phyloP scores from a whole-genome alignment of 1,140 invertebrate genomes.

The Drosophila mojavensis region DNA sequence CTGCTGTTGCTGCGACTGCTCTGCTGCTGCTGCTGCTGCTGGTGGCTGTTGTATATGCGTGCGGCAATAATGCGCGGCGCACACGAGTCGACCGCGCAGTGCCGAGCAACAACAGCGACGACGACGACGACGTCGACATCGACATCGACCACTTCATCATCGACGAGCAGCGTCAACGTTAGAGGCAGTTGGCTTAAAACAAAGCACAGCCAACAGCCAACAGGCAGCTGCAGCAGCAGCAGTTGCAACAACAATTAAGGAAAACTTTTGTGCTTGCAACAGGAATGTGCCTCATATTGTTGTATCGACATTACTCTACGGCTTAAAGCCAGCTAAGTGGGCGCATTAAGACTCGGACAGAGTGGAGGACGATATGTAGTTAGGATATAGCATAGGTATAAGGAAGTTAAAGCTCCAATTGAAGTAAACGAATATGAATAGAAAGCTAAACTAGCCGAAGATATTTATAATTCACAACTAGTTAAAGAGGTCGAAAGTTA shows the following conservation, averaged over 20 bases:
- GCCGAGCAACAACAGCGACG: constrained; percentile 25
- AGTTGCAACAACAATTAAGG: not conserved
- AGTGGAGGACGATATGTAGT: too few relatives aligned
- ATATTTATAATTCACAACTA: not conserved
- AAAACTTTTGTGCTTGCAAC: constrained; percentile 1
- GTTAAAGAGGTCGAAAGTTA: not conserved
- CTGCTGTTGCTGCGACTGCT: constrained; percentile 3
- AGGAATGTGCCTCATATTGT: not conserved
- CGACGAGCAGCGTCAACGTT: constrained; percentile 59
- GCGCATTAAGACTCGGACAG: too few relatives aligned
- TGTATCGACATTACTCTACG: not conserved
- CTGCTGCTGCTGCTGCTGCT: constrained; percentile 2
- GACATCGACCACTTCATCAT: constrained; percentile 73
- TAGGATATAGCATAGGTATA: too few relatives aligned
- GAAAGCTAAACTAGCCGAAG: too few relatives aligned
- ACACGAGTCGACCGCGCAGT: constrained; percentile 35
- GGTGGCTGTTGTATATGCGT: constrained; percentile 23
- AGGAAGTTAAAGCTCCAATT: too few relatives aligned
- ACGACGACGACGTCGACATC: constrained; percentile 2
- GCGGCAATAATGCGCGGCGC: constrained; percentile 45
- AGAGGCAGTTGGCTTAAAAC: constrained; percentile 65
- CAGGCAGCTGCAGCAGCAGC: constrained; percentile 12
- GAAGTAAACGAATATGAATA: too few relatives aligned
- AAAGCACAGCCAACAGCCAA: constrained; percentile 47
- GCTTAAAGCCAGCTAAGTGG: not conserved